Conservation (phyloP, 2,113 vertebrate species). For the Tyto alba region DNA sequence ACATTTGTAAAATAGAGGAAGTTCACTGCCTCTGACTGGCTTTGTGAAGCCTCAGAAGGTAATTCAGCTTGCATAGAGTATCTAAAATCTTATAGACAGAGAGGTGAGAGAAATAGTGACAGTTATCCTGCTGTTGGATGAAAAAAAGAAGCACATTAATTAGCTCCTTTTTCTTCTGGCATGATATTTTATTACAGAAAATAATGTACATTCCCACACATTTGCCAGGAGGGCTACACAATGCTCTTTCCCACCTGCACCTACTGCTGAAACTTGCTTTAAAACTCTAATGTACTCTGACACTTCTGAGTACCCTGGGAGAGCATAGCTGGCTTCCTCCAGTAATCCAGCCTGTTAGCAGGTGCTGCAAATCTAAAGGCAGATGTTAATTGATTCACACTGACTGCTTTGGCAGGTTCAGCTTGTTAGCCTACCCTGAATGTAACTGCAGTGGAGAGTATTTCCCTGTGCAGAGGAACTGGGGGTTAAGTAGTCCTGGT, state of each 20-base stretch:
- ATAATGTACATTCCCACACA: neutral
- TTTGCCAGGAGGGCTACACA: neutral
- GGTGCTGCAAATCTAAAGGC: conserved; percentile 38
- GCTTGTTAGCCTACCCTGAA: neutral
- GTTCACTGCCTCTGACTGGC: neutral
- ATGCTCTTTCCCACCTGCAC: neutral
- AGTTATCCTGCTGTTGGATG: neutral
- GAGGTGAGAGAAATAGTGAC: neutral
- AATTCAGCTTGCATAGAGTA: neutral
- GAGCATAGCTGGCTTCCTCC: neutral
- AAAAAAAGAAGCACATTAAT: neutral
- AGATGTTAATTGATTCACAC: conserved; percentile 44
- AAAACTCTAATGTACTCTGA: neutral
- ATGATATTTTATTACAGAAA: neutral
- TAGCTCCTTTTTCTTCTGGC: neutral
- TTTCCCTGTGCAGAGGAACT: neutral
- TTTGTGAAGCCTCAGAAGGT: neutral
- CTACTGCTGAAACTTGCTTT: neutral
- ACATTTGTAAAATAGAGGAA: neutral
- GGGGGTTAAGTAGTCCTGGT: neutral
- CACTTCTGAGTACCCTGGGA: neutral
- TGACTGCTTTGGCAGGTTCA: neutral
- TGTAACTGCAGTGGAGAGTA: neutral
- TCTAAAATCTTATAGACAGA: neutral
- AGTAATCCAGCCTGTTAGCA: neutral